A percentile compares a stretch with the other conserved stretches of the same genome.
Evolutionary conservation across 2,113 vertebrate genomes (phyloP).

Genomic region (Chaetorhynchus papuensis): DNA sequence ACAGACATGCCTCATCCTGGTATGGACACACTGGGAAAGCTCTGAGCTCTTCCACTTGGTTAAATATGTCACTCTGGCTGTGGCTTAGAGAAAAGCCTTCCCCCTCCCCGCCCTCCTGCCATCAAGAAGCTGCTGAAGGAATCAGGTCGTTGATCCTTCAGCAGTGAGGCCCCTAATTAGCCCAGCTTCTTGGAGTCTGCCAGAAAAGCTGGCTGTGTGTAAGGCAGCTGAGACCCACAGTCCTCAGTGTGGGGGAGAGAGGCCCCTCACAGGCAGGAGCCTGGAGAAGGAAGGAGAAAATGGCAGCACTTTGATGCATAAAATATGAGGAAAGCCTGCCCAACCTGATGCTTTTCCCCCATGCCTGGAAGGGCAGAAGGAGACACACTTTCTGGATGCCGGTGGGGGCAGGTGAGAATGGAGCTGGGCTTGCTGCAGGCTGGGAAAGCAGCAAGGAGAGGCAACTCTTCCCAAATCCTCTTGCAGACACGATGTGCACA

Average conservation of each 20-base stretch:
- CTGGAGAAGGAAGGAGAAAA: background rate
- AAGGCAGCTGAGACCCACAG: background rate
- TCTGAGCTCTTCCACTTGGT: background rate
- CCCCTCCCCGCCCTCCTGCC: background rate
- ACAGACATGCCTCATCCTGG: background rate
- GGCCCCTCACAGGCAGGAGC: background rate
- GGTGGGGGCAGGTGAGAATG: background rate
- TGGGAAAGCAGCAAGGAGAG: background rate
- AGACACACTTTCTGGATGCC: background rate
- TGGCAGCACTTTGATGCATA: slow-evolving; percentile 6
- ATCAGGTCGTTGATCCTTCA: slow-evolving; percentile 50
- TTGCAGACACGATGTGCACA: fast-evolving
- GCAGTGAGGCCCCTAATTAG: slow-evolving; percentile 24
- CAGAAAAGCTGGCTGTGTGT: background rate
- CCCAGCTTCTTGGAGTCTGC: background rate
- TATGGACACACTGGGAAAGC: background rate
- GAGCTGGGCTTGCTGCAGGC: background rate
- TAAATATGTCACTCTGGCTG: background rate
- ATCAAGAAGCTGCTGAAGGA: slow-evolving; percentile 50
- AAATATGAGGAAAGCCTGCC: background rate
- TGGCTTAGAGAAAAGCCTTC: slow-evolving; percentile 34
- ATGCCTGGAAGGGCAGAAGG: background rate
- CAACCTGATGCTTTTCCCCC: background rate
- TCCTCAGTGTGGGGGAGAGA: background rate
- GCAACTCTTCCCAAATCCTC: background rate